These are phyloP conservation scores for Trisateles emortualis DNA, from an alignment of 2,888 invertebrate species.

Conservation along the genomic window DNA sequence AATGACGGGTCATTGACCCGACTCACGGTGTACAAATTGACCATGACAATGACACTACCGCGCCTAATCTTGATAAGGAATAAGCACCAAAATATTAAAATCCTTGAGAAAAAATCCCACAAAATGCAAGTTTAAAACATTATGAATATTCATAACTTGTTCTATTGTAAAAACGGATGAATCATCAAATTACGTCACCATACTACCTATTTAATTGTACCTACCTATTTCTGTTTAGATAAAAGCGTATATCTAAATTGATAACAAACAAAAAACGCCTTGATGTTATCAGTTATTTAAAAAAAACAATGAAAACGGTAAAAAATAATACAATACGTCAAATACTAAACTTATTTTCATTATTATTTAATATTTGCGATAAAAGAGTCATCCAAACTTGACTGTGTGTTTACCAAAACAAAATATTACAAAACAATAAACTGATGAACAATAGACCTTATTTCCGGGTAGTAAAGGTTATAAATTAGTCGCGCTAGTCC, in stretches of 20 bases:
- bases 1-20: constrained; percentile 3
- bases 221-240: background rate
- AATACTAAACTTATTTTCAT: too few relatives aligned
- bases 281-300: too few relatives aligned
- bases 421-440: constrained; percentile 10
- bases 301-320: background rate
- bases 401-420: constrained; percentile 12
- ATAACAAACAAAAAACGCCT: background rate
- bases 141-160: constrained; percentile 5
- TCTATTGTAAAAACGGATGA: constrained; percentile 9
- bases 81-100: constrained; percentile 1
- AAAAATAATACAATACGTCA: background rate
- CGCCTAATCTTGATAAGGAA: constrained; percentile 1
- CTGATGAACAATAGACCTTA: constrained; percentile 29
- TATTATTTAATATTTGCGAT: too few relatives aligned
- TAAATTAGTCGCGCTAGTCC: constrained; percentile 29
- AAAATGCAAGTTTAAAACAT: background rate
- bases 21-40: background rate
- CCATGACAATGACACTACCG: constrained; percentile 9
- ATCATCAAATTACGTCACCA: constrained; percentile 30
- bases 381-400: background rate
- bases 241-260: background rate
- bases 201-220: background rate
- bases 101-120: constrained; percentile 4
- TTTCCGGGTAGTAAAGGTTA: constrained; percentile 16